Evolutionary conservation across 2,888 invertebrate species (phyloP).

Genomic region (Bellardia bayeri): DNA sequence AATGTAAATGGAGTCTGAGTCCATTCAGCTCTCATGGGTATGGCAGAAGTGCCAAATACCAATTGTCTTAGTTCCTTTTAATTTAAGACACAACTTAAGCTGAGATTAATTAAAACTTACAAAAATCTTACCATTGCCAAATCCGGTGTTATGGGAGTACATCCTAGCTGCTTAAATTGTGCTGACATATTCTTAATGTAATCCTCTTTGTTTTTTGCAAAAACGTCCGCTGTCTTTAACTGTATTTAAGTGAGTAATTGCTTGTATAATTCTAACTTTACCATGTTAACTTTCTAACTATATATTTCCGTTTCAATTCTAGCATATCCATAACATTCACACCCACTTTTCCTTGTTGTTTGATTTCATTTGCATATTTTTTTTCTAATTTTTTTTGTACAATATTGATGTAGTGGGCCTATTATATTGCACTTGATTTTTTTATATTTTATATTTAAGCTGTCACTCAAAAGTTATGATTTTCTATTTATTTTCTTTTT

Average conservation of each 20-base stretch:
- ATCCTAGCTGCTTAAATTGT: conserved; percentile 85
- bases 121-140: conserved; percentile 86
- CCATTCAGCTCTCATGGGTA: conserved; percentile 90
- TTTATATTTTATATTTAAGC: conserved; percentile 43
- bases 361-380: conserved; percentile 42
- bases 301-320: conserved; percentile 64
- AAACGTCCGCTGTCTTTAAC: conserved; percentile 52
- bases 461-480: conserved; percentile 64
- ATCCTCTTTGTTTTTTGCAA: conserved; percentile 4
- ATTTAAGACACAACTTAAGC: background rate
- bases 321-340: conserved; percentile 62
- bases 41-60: conserved; percentile 88
- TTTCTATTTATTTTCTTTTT: conserved; percentile 17
- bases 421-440: conserved; percentile 64
- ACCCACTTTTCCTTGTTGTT: conserved; percentile 57
- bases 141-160: conserved; percentile 87
- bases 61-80: conserved; percentile 87
- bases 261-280: conserved; percentile 32
- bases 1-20: conserved; percentile 88
- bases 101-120: background rate
- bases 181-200: conserved; percentile 76
- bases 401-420: conserved; percentile 48
- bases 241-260: conserved; percentile 44
- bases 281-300: conserved; percentile 69
- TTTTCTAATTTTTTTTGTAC: conserved; percentile 4